Percentiles rank a stretch among this genome's conserved stretches.
Evolutionary conservation across 2,797 vertebrate genomes (phyloP).

Genomic region (Phoxinus dragarum): DNA sequence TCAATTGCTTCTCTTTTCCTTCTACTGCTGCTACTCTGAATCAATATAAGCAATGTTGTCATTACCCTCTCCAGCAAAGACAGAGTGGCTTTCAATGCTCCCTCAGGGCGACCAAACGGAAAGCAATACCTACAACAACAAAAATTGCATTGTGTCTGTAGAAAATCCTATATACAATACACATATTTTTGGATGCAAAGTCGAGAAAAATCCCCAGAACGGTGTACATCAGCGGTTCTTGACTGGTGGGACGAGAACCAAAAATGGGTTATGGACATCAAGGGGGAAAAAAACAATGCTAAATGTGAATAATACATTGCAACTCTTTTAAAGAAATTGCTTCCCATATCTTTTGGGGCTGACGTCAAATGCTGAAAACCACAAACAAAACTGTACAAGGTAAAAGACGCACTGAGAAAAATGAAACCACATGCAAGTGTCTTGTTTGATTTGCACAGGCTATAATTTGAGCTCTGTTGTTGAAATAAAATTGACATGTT

Average conservation of each 20-base stretch:
- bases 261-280: not conserved
- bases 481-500: constrained; percentile 3
- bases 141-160: constrained; percentile 1
- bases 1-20: constrained; percentile 38
- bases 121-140: constrained; percentile 90
- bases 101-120: constrained; percentile 98
- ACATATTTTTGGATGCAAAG: constrained; percentile 24
- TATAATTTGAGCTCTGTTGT: constrained; percentile 1
- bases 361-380: not conserved
- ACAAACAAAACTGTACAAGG: not conserved
- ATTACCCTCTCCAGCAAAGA: constrained; percentile 98
- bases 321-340: not conserved
- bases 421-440: not conserved
- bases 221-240: not conserved
- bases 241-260: not conserved
- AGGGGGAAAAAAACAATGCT: not conserved
- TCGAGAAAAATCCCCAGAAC: not conserved
- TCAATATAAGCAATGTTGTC: constrained; percentile 55
- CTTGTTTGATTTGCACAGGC: not conserved
- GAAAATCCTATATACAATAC: constrained; percentile 13
- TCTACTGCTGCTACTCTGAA: constrained; percentile 31
- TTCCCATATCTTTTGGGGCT: not conserved
- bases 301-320: not conserved
- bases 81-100: constrained; percentile 97
- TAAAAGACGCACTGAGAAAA: not conserved